Evolutionary conservation across 2,113 vertebrate species (phyloP).

Genomic region (Epinephelus fuscoguttatus): DNA sequence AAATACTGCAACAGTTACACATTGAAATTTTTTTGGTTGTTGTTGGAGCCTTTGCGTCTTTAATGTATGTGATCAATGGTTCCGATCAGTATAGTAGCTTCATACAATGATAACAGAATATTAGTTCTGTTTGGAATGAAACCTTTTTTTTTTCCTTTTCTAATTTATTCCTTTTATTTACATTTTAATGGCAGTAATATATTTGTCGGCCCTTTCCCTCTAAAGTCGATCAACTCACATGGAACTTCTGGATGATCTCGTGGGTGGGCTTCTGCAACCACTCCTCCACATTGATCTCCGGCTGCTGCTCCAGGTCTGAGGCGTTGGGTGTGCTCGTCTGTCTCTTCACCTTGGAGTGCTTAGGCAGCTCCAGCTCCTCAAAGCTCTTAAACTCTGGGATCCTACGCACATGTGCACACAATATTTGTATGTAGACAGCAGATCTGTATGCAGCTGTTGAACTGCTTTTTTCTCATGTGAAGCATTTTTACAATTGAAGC

Average conservation of each 20-base stretch:
- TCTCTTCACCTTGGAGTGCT: constrained; percentile 97
- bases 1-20: not conserved
- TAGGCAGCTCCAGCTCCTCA: constrained; percentile 95
- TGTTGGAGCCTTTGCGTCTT: not conserved
- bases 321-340: constrained; percentile 91
- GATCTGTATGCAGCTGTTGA: not conserved
- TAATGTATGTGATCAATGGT: not conserved
- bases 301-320: constrained; percentile 90
- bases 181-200: not conserved
- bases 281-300: constrained; percentile 88
- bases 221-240: constrained; percentile 83
- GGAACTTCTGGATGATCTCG: constrained; percentile 93
- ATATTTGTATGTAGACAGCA: not conserved
- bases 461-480: not conserved
- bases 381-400: constrained; percentile 96
- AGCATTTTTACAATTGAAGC: not conserved
- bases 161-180: not conserved
- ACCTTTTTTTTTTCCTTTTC: too few species aligned
- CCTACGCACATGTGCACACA: constrained; percentile 70
- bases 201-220: too few species aligned
- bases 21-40: not conserved
- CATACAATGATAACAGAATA: not conserved
- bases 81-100: not conserved
- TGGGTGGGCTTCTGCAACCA: constrained; percentile 89
- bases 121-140: not conserved